phyloP scores from a whole-genome alignment of 2,888 invertebrate genomes.

The Lithophane leautieri region DNA sequence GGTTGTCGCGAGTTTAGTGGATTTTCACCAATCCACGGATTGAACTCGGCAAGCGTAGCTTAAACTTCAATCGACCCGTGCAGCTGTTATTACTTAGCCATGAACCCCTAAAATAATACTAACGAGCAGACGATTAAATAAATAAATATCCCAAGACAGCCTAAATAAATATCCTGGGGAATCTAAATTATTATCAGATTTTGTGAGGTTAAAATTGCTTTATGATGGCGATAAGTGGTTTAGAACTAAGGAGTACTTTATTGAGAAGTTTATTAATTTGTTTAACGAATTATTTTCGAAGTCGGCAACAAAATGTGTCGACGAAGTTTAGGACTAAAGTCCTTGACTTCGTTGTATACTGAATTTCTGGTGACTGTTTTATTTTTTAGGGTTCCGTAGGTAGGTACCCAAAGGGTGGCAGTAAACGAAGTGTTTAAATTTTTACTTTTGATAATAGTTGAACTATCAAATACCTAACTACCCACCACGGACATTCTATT shows the following conservation, averaged over 20 bases:
- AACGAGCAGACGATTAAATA: neutral
- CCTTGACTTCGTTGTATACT: too few species aligned
- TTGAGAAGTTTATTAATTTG: conserved; percentile 26
- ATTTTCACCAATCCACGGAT: neutral
- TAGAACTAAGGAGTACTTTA: conserved; percentile 17
- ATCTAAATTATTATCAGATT: conserved; percentile 26
- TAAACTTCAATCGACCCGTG: too few species aligned
- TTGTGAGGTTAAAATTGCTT: conserved; percentile 27
- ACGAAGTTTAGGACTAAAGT: neutral
- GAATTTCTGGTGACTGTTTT: neutral
- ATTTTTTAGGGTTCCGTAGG: too few species aligned
- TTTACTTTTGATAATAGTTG: neutral
- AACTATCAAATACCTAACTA: too few species aligned
- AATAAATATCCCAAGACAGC: neutral
- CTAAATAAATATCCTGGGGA: conserved; percentile 10
- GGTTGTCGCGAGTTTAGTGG: too few species aligned
- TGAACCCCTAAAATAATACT: neutral
- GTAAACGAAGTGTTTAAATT: neutral
- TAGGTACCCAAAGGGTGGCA: neutral
- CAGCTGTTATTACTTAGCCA: neutral
- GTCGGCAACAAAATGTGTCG: neutral
- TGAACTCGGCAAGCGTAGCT: neutral
- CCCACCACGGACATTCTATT: neutral
- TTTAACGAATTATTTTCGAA: conserved; percentile 10
- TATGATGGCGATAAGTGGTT: conserved; percentile 24